Base-by-base conservation (phyloP, 1,140 invertebrate species). In the Acyrthosiphon pisum region DNA sequence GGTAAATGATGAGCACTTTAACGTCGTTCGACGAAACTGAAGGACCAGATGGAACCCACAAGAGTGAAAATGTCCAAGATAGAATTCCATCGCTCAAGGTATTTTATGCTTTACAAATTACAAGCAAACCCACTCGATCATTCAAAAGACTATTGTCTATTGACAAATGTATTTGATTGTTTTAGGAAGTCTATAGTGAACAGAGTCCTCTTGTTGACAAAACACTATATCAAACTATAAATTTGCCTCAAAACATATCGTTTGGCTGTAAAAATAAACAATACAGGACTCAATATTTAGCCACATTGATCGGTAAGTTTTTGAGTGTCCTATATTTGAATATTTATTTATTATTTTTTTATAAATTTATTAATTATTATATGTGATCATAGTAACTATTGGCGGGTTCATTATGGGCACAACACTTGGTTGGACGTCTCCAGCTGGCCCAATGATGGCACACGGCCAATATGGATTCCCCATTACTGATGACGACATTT, bases 391-490 rank as follows among this genome's bases (percentile, higher is more conserved):
- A 95, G 94, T 94, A 46, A 94, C 94, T 46, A 90, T 96, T 0
- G 97, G 97, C 2, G 96, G 98, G 91, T 97, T 98, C 92, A 96
- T 98, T 3, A 96, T 96, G 8, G 97, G 97, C n/a, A 96, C 96
- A 76, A 95, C 97, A n/a, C 95, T 98, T 8, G 97, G 96, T n/a
- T 98, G 97, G 97, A 97, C 97, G 3, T 97, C 97, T 0, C 97
- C 97, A 14, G 97, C 97, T 6, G 95, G 96, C 81, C 94, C 96
- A 44, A 94, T 96, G 87, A 95, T 96, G 37, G 94, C 95, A 81
- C 93, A 94, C 7, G 95, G 95, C 50, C 95, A 95, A 90, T 97
- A 97, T 94, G 94, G 95, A 81, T 96, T 97, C 90, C 2, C 94
- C 0, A 95, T 97, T 0, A 95, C 94, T 3, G 23, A 94, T 0